phyloP scores from a whole-genome alignment of 2,113 vertebrate species.

The Nyctereutes procyonoides region DNA sequence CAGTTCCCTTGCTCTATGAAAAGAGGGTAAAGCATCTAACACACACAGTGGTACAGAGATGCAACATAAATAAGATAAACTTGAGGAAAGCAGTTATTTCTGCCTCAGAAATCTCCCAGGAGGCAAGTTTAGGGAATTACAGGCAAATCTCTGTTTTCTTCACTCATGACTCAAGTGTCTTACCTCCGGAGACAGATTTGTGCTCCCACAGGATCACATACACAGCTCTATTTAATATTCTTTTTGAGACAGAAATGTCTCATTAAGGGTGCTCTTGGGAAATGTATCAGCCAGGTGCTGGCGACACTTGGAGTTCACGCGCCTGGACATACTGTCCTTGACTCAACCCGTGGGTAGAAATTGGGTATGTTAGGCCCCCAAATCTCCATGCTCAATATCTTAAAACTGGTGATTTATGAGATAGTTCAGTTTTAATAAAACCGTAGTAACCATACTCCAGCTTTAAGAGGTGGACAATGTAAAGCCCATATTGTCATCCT shows the following conservation, averaged over 20 bases:
- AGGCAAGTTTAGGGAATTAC: neutral
- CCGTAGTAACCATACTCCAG: neutral
- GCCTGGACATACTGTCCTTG: neutral
- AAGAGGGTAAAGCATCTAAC: neutral
- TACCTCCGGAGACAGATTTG: neutral
- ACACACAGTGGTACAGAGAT: neutral
- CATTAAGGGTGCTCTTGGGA: neutral
- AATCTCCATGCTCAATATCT: neutral
- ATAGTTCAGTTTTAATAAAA: neutral
- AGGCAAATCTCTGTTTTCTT: conserved; percentile 42
- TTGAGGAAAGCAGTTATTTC: neutral
- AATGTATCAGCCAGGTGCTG: neutral
- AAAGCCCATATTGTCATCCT: neutral
- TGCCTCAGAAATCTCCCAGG: neutral
- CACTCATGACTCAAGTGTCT: neutral
- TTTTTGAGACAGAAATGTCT: neutral
- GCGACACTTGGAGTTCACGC: neutral
- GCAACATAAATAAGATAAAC: neutral
- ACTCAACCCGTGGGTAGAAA: neutral
- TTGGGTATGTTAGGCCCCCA: neutral
- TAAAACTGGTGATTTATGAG: neutral
- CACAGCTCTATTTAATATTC: neutral
- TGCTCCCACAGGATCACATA: neutral
- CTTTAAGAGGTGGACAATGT: neutral
- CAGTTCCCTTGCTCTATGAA: neutral